Base-by-base conservation (phyloP, 2,113 vertebrate genomes). In the Pseudolaguvia tuberculata region DNA sequence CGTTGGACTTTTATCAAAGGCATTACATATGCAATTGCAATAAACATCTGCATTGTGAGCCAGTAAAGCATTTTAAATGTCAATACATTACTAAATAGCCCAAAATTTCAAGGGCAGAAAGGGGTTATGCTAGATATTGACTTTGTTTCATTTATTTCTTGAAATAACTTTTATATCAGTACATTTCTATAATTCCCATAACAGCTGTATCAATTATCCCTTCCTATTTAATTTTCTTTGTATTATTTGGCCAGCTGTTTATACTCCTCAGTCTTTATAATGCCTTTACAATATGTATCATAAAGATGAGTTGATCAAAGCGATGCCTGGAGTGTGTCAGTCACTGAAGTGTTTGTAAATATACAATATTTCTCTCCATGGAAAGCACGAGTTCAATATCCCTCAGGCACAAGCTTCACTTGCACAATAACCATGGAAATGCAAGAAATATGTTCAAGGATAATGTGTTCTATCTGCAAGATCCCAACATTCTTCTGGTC, bases 371-470 rank as follows among this genome's bases (percentile, higher is more conserved):
- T 18, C 10, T 62, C 20, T 21, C 4, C 5, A 5, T 62, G 11
- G 20, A 62, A 42, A 42, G n/a, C 35, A 39, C 35, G 2, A 42
- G 12, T n/a, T 15, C 39, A 23, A 31, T 21, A 11, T 4, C 58
- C 10, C 9, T 35, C 27, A 20, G 70, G 53, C 53, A 68, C 52
- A 63, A 35, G 13, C 15, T 55, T 7, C 50, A 55, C 72, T 59
- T 31, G 73, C 25, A 70, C 48, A 25, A 73, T n/a, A 82, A 67
- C 78, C 67, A 81, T 81, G 47, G 51, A 77, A 69, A 57, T 45
- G 59, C 70, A 79, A 58, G 53, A 71, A 66, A 53, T 79, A 14
- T 25, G 21, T 61, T 85, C 79, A 78, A 79, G 81, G 66, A 83
- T 83, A 83, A 47, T 83, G 29, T 45, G 5, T 59, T 51, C 62